Percentiles rank a stretch among this genome's conserved stretches.
Conservation (phyloP, 2,797 vertebrate genomes). For the Sparus aurata region DNA sequence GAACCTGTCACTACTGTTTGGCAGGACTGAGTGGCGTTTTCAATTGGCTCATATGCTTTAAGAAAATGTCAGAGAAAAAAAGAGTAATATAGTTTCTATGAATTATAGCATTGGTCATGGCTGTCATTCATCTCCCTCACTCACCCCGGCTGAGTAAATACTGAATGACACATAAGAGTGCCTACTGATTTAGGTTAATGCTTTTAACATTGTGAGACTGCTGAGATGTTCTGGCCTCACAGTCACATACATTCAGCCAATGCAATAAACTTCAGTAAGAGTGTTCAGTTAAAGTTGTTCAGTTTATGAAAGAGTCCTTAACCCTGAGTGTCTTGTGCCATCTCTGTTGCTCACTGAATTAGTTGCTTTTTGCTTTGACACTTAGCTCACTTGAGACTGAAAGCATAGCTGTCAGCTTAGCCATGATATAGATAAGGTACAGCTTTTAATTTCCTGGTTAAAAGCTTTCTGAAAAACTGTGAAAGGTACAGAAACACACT, state of each 20-base stretch:
- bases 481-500: not conserved
- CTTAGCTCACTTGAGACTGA: conserved; percentile 4
- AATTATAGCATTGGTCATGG: conserved; percentile 43
- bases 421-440: not conserved
- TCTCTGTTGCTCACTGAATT: conserved; percentile 9
- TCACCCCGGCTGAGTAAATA: conserved; percentile 29
- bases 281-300: not conserved
- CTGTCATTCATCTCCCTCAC: conserved; percentile 34
- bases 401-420: not conserved
- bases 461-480: not conserved
- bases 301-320: conserved; percentile 21
- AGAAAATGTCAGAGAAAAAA: conserved; percentile 31
- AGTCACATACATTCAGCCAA: conserved; percentile 14
- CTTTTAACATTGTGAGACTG: conserved; percentile 22
- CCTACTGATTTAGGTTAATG: conserved; percentile 24
- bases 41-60: not conserved
- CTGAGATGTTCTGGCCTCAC: conserved; percentile 20
- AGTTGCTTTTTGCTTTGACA: conserved; percentile 1
- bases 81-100: conserved; percentile 17
- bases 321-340: conserved; percentile 14
- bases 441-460: not conserved
- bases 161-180: conserved; percentile 16
- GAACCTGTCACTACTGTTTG: conserved; percentile 12
- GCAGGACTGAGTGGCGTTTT: conserved; percentile 10
- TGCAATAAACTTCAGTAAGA: not conserved